Evolutionary conservation across 2,888 invertebrate species (phyloP).

Genomic region (Fissipunctia ypsillon): DNA sequence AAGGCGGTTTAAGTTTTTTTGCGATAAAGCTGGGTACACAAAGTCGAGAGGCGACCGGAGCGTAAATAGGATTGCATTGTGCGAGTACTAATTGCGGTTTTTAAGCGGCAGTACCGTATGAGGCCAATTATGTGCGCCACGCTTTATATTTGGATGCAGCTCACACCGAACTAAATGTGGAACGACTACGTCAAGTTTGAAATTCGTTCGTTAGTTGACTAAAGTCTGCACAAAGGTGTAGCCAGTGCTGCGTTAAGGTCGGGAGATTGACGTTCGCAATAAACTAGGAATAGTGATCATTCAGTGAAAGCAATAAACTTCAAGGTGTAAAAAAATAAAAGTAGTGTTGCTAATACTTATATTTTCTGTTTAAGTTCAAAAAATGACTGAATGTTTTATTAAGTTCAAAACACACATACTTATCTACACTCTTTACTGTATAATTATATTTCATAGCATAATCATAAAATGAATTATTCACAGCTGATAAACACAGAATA

Average conservation of each 20-base stretch:
- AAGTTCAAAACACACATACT: background rate
- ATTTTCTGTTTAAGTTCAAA: background rate
- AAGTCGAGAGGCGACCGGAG: constrained; percentile 46
- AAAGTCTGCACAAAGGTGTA: background rate
- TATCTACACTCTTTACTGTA: background rate
- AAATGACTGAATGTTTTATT: background rate
- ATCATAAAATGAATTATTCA: constrained; percentile 8
- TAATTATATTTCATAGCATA: background rate
- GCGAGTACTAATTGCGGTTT: constrained; percentile 69
- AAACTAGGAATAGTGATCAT: too few relatives aligned
- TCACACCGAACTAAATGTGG: constrained; percentile 54
- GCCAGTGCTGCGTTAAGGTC: background rate
- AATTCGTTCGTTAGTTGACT: background rate
- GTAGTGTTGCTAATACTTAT: too few relatives aligned
- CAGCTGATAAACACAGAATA: background rate
- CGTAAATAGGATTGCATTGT: constrained; percentile 64
- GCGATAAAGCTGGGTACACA: constrained; percentile 61
- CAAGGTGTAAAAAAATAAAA: background rate
- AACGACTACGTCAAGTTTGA: background rate
- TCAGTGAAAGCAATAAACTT: background rate
- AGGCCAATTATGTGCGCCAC: constrained; percentile 72
- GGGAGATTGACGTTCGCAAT: background rate
- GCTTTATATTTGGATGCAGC: constrained; percentile 52
- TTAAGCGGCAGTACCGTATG: constrained; percentile 62
- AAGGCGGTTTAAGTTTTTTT: constrained; percentile 49